phyloP scores from a whole-genome alignment of 2,113 vertebrate genomes.

The Pterocles burchelli region DNA sequence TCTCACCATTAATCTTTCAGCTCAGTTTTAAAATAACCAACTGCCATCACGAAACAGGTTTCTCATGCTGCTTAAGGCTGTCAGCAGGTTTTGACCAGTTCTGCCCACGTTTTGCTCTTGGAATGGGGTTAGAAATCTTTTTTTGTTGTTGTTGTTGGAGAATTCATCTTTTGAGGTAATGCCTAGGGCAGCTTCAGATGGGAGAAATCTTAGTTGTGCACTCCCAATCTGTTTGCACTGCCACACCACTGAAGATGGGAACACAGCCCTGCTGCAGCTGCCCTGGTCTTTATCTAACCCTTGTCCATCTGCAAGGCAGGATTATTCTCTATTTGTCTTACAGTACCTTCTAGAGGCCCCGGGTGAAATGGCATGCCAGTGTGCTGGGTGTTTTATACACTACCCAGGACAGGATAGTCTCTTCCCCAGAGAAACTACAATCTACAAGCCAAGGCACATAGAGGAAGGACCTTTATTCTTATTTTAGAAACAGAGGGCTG shows the following conservation, averaged over 20 bases:
- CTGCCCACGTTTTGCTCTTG: slow-evolving; percentile 18
- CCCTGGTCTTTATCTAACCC: background rate
- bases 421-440: background rate
- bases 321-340: slow-evolving; percentile 25
- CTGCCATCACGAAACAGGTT: slow-evolving; percentile 64
- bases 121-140: slow-evolving; percentile 3
- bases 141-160: background rate
- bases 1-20: slow-evolving; percentile 67
- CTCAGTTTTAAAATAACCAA: slow-evolving; percentile 62
- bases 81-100: slow-evolving; percentile 59
- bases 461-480: background rate
- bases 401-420: background rate
- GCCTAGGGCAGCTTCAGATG: background rate
- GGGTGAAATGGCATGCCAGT: background rate
- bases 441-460: background rate
- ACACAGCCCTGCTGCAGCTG: background rate
- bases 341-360: slow-evolving; percentile 41
- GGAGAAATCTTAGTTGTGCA: background rate
- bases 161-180: slow-evolving; percentile 43
- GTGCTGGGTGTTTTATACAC: background rate
- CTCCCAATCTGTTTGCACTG: background rate
- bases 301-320: background rate
- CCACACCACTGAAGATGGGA: background rate
- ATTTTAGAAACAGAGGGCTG: background rate
- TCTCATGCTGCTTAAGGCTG: slow-evolving; percentile 57